Conservation (phyloP, 2,888 invertebrate species). For the Mesorhabditis spiculigera region DNA sequence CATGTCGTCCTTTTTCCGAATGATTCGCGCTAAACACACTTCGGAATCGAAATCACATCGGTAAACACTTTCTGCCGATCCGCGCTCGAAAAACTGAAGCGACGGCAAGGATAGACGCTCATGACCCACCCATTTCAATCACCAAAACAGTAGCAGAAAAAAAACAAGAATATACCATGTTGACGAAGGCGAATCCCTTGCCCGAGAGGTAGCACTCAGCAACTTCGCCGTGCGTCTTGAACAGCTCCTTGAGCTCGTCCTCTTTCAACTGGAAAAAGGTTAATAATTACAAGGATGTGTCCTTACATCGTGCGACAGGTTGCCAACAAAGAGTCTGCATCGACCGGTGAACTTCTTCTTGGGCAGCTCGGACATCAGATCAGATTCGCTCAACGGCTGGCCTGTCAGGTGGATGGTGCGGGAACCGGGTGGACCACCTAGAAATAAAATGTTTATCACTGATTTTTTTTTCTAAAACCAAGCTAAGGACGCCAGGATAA, state of each 20-base stretch:
- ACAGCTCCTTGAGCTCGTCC: slow-evolving; percentile 80
- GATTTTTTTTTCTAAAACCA: too few relatives aligned
- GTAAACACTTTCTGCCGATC: too few relatives aligned
- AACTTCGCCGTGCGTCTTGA: slow-evolving; percentile 83
- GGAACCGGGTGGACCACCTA: not conserved
- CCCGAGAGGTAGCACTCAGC: slow-evolving; percentile 88
- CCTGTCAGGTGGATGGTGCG: slow-evolving; percentile 23
- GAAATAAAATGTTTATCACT: not conserved
- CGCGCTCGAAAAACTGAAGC: too few relatives aligned
- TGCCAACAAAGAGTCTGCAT: slow-evolving; percentile 87
- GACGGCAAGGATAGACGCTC: too few relatives aligned
- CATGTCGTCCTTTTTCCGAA: too few relatives aligned
- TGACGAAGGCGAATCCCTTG: slow-evolving; percentile 92
- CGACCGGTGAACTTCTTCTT: slow-evolving; percentile 83
- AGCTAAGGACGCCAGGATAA: not conserved
- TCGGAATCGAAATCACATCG: too few relatives aligned
- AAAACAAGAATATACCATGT: slow-evolving; percentile 69
- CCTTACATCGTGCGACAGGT: slow-evolving; percentile 77
- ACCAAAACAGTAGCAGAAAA: too few relatives aligned
- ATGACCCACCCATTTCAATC: too few relatives aligned
- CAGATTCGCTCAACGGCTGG: slow-evolving; percentile 35
- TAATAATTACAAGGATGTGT: not conserved
- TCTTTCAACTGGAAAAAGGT: slow-evolving; percentile 67
- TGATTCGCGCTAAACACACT: too few relatives aligned
- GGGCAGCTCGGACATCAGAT: slow-evolving; percentile 40